phyloP scores from a whole-genome alignment of 2,888 invertebrate species.

The Plebejus anna region DNA sequence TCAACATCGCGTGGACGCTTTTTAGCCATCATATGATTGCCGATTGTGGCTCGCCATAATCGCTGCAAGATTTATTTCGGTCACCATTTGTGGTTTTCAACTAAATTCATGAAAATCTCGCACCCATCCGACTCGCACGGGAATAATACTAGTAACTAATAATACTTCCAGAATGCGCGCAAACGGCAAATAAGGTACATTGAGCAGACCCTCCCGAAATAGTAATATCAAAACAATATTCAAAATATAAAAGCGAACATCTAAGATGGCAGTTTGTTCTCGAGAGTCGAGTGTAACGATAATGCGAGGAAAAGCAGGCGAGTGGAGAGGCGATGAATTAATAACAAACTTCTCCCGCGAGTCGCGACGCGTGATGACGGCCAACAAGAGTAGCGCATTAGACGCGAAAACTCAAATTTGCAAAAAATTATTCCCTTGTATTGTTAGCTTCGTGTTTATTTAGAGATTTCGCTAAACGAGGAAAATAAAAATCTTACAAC shows the following conservation, averaged over 20 bases:
- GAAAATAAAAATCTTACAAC: conserved; percentile 13
- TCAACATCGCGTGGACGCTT: conserved; percentile 77
- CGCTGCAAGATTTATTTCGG: conserved; percentile 49
- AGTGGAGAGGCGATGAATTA: conserved; percentile 73
- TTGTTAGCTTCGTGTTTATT: conserved; percentile 35
- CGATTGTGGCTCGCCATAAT: conserved; percentile 69
- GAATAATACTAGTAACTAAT: not conserved
- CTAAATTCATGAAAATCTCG: not conserved
- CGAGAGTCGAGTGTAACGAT: conserved; percentile 53
- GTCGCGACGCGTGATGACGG: conserved; percentile 78
- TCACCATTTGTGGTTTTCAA: conserved; percentile 29
- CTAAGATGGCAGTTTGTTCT: conserved; percentile 46
- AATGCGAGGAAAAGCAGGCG: conserved; percentile 59
- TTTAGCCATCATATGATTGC: conserved; percentile 73
- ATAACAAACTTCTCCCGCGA: conserved; percentile 76
- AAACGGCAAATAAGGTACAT: not conserved
- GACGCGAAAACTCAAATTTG: conserved; percentile 60
- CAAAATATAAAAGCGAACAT: conserved; percentile 39
- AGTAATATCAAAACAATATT: conserved; percentile 30
- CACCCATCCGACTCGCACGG: not conserved
- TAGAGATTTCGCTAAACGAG: not conserved
- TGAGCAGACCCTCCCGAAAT: not conserved
- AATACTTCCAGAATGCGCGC: not conserved
- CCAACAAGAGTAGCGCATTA: conserved; percentile 79
- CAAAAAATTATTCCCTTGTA: conserved; percentile 61